Conservation (phyloP, 2,888 invertebrate species). For the Steromphala cineraria region DNA sequence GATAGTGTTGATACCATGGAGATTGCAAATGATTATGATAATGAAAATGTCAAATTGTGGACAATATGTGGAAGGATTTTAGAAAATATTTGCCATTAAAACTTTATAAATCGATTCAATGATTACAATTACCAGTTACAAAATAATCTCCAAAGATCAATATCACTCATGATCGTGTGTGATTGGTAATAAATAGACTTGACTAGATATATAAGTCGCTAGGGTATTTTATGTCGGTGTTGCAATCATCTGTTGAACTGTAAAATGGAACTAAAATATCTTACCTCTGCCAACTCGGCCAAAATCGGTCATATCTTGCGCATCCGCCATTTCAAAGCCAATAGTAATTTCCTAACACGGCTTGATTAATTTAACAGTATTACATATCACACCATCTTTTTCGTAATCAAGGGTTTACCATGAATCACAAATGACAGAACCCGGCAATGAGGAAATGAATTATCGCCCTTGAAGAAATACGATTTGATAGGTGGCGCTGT, state of each 20-base stretch:
- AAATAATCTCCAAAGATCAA: neutral
- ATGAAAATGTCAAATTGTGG: too few relatives aligned
- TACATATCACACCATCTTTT: neutral
- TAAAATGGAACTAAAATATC: neutral
- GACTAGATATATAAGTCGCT: too few relatives aligned
- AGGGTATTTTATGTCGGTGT: neutral
- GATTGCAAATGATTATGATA: too few relatives aligned
- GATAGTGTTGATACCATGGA: too few relatives aligned
- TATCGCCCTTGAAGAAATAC: neutral
- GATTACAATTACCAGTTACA: neutral
- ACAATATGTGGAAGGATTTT: too few relatives aligned
- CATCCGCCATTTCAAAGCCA: conserved; percentile 24
- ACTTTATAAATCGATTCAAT: neutral
- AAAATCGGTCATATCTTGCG: conserved; percentile 46
- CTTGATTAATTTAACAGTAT: neutral
- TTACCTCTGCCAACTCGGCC: conserved; percentile 30
- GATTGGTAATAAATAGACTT: too few relatives aligned
- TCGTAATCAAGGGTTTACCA: neutral
- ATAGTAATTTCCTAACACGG: neutral
- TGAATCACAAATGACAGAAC: neutral
- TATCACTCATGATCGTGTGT: neutral
- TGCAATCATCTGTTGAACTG: neutral
- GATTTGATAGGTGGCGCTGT: neutral
- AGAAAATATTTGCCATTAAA: neutral
- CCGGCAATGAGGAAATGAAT: neutral